Evolutionary conservation across 2,797 vertebrate genomes (phyloP).

Genomic region (Choloepus didactylus): DNA sequence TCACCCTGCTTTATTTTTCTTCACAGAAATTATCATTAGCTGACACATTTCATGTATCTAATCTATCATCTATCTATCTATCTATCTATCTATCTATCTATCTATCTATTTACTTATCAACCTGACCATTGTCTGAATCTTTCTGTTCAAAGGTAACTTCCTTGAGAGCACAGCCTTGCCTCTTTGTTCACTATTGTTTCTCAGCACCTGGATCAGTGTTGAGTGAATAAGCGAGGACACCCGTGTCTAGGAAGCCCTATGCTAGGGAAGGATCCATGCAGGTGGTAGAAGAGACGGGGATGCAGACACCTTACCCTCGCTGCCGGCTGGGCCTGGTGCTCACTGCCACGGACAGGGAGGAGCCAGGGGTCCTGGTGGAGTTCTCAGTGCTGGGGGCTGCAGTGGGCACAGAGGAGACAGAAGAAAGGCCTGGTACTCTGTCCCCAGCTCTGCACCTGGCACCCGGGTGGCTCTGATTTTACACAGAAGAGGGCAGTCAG

Average conservation of each 20-base stretch:
- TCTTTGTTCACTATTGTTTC: not conserved
- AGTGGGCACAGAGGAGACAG: not conserved
- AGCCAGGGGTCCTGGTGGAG: not conserved
- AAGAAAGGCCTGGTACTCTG: not conserved
- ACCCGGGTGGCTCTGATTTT: not conserved
- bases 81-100: too few species aligned
- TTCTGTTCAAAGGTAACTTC: not conserved
- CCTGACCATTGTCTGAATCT: not conserved
- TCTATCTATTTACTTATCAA: not conserved
- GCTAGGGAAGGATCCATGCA: not conserved
- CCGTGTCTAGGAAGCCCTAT: not conserved
- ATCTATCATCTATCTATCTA: not conserved
- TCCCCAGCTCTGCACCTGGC: too few species aligned
- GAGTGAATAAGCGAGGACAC: not conserved
- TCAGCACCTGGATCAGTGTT: too few species aligned
- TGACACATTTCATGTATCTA: not conserved
- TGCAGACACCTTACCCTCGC: not conserved
- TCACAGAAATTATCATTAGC: too few species aligned
- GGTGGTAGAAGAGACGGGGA: not conserved
- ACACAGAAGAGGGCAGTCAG: not conserved
- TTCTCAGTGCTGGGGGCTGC: not conserved
- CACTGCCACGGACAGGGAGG: too few species aligned
- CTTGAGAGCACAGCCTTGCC: not conserved
- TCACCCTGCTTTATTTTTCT: not conserved
- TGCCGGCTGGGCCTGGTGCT: not conserved